Conservation (phyloP, 2,888 invertebrate species). For the Thysanoteuthis rhombus region DNA sequence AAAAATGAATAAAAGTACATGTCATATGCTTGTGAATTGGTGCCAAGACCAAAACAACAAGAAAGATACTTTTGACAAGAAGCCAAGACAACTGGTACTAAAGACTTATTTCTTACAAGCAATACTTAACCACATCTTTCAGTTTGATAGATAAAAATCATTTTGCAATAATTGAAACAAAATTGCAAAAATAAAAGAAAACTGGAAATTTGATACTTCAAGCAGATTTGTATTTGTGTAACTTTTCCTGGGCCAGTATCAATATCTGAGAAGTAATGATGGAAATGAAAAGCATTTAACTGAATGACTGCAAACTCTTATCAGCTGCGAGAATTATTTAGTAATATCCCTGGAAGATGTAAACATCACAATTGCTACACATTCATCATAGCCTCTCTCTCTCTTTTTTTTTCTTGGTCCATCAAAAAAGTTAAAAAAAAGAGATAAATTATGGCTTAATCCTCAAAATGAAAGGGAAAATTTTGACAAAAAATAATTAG, state of each 20-base stretch:
- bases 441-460: too few species aligned
- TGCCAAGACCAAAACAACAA: not conserved
- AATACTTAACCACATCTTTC: not conserved
- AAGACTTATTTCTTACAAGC: not conserved
- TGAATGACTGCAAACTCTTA: not conserved
- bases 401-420: not conserved
- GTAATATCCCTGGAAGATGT: not conserved
- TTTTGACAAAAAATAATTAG: too few species aligned
- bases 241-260: not conserved
- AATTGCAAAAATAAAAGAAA: not conserved
- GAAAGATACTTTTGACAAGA: not conserved
- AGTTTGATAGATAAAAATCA: not conserved
- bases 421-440: not conserved
- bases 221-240: not conserved
- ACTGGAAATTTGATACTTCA: not conserved
- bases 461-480: too few species aligned
- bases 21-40: not conserved
- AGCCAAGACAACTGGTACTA: not conserved
- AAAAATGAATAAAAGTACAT: not conserved
- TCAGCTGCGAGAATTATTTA: not conserved
- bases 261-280: not conserved
- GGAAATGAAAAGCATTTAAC: not conserved
- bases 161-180: not conserved
- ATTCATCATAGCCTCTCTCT: not conserved
- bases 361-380: not conserved